Evolutionary conservation across 2,113 vertebrate species (phyloP), one percentile per base, ranked within the genome.

Genomic region (Arizona elegans): DNA sequence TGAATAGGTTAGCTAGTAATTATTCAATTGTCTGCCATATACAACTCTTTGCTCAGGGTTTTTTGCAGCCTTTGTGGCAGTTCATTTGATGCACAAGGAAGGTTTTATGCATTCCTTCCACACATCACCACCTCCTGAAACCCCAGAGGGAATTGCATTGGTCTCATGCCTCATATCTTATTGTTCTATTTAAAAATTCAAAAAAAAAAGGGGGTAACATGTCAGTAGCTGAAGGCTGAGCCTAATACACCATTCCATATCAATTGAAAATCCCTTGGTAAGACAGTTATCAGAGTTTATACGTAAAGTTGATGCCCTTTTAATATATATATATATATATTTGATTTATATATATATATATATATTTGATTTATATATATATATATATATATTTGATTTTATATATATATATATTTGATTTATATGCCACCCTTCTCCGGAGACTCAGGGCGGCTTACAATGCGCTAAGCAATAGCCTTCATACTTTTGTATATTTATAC

Each of bases 21-120:
- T 87, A 94, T n/a, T 62, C 87, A 88, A 56, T 5, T 62, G 47
- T 47, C 1, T 53, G 93, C 89, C n/a, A 65, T 26, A 88, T 3
- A 93, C 89, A 94, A 92, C 17, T 93, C 33, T 81, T 8, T 38
- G 75, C 33, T 81, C 33, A 17, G 33, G 53, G n/a, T n/a, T 93
- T 70, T 90, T 90, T 95, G 92, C 89, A 93, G 93, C 95, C 94
- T 87, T 93, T 65, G 10, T 24, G 13, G 85, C 54, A 86, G 90
- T 94, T 93, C 89, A 95, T 93, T 90, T 92, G 94, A 94, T 50
- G 89, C 93, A 93, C 70, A 92, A 89, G 91, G n/a, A 86, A 56
- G 88, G 55, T 8, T 2, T 29, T 50, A 94, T 95, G 17, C 38
- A 54, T 26, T 24, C 70, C 94, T 92, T 54, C 1, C 59, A 21